Percentiles rank a stretch among this genome's conserved stretches.
Evolutionary conservation across 2,113 vertebrate species (phyloP).

Genomic region (Urocitellus parryii): DNA sequence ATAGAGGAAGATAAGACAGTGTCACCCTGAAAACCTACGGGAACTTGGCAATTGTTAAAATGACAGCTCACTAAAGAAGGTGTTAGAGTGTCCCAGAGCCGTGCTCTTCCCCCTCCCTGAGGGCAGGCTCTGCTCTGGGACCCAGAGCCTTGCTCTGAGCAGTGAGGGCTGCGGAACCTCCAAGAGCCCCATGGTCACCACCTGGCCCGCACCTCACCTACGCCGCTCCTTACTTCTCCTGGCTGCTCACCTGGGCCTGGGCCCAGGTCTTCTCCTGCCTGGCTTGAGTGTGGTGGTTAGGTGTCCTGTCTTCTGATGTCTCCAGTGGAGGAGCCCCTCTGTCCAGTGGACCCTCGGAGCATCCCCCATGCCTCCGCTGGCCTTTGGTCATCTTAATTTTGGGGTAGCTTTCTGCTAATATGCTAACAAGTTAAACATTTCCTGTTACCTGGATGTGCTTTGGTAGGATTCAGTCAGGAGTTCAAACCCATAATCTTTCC

Average conservation of each 20-base stretch:
- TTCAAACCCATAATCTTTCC: conserved; percentile 79
- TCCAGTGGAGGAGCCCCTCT: not conserved
- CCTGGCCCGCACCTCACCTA: no score
- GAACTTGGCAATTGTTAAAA: no score
- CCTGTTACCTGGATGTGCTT: conserved; percentile 68
- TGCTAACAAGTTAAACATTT: conserved; percentile 59
- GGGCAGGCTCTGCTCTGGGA: not conserved
- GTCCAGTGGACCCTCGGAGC: rapidly evolving
- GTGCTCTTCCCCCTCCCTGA: not conserved
- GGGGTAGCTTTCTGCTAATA: not conserved
- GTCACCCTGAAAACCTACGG: no score
- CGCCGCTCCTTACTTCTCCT: not conserved
- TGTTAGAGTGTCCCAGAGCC: not conserved
- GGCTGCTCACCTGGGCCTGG: not conserved
- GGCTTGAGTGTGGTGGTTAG: rapidly evolving
- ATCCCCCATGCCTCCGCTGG: not conserved
- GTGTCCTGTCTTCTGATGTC: rapidly evolving
- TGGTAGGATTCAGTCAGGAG: conserved; percentile 71
- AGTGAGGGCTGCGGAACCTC: no score
- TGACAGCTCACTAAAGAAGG: not conserved
- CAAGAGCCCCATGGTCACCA: rapidly evolving
- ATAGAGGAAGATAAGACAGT: not conserved
- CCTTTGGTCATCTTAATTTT: not conserved
- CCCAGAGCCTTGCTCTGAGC: not conserved
- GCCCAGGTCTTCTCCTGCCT: not conserved